phyloP scores from a whole-genome alignment of 2,113 vertebrate genomes.

The Hypanus sabinus region DNA sequence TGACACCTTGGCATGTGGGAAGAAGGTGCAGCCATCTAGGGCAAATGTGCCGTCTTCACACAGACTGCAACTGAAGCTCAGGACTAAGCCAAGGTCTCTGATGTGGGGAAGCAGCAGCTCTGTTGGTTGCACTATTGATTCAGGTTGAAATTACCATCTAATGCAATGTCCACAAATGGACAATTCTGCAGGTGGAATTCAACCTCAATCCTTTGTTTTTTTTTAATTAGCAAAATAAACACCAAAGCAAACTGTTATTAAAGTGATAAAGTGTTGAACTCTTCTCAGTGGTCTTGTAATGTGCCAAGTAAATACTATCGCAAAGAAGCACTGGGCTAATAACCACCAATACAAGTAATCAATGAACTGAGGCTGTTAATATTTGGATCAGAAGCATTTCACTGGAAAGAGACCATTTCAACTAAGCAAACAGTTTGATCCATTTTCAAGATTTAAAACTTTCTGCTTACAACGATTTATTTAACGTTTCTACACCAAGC shows the following conservation, averaged over 20 bases:
- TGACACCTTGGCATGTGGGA: too few relatives aligned
- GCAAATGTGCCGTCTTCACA: too few relatives aligned
- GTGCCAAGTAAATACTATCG: not conserved
- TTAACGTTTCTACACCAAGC: not conserved
- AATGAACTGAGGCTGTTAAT: not conserved
- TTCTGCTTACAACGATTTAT: slow-evolving; percentile 3
- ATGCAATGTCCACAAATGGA: not conserved
- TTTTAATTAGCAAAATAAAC: not conserved
- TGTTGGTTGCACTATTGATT: too few relatives aligned
- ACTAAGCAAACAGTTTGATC: not conserved
- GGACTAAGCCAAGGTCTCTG: too few relatives aligned
- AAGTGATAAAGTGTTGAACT: not conserved
- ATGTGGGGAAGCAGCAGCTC: too few relatives aligned
- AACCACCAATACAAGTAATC: not conserved
- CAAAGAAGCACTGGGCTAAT: not conserved
- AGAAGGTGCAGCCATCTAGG: too few relatives aligned
- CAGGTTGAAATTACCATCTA: not conserved
- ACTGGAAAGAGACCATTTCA: not conserved
- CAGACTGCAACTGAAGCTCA: too few relatives aligned
- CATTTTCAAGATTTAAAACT: not conserved
- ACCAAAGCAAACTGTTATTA: not conserved
- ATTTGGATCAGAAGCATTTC: slow-evolving; percentile 16
- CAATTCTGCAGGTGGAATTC: not conserved
- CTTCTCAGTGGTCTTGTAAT: not conserved
- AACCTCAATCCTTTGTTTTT: not conserved